Base-by-base conservation (phyloP, 2,888 invertebrate species). In the Hydrotaea cyrtoneurina region DNA sequence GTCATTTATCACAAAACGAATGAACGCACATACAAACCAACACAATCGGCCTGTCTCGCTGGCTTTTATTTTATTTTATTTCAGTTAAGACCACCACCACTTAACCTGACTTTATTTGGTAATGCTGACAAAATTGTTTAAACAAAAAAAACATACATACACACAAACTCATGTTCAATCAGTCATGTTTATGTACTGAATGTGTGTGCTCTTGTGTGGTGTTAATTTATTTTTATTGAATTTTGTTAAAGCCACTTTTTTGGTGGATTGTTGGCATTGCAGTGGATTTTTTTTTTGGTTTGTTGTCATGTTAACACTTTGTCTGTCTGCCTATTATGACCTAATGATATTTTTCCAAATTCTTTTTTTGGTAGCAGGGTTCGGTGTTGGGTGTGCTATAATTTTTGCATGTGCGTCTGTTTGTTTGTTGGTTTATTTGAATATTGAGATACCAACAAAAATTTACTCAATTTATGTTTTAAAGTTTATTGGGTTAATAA, bases 401-500 rank as follows among this genome's bases (percentile, higher is more conserved):
- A 23, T 43, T 43, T 66, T 46, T 31, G 31, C 31, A 31, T 31
- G 31, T 31, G 7, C 2, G 66, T 66, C 11, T 66, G 21, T 7
- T n/a, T 36, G 53, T 53, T 15, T n/a, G 15, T 7, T n/a, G 17
- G 53, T 53, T 15, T n/a, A 2, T 19, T 66, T 39, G 19, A 17
- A 26, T 66, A n/a, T 43, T 11, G 3, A 21, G 7, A 19, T 39
- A 19, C 7, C 5, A 64, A 31, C 31, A 64, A n/a, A 62, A 31
- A 31, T n/a, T 36, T 21, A 69, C 69, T 43, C 69, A 46, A 26
- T 62, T 21, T 53, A 23, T 23, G 8, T 64, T 74, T 66, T 69
- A 36, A 74, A 76, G 69, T 72, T 71, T 50, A 73, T 81, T 74
- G 46, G 74, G 74, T 77, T 81, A 73, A 64, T 66, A 62, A 72